Conservation (phyloP, 1,140 invertebrate species). For the Steinernema feltiae region DNA sequence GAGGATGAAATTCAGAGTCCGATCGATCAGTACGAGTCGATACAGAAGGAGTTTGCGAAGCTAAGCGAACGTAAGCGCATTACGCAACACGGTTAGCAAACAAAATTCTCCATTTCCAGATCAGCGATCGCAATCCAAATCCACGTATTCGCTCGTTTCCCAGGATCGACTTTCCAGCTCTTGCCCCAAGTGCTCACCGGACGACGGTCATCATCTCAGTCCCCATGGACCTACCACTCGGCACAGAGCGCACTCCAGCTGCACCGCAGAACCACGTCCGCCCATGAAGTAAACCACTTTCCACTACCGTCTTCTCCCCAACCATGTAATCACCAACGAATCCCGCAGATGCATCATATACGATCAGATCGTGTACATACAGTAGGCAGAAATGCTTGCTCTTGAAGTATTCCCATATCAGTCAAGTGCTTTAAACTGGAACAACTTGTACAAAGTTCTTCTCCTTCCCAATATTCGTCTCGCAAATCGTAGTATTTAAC, state of each 20-base stretch:
- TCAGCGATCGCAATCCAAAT: background rate
- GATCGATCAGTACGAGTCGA: conserved; percentile 1
- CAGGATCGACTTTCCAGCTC: conserved; percentile 17
- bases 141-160: conserved; percentile 22
- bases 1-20: conserved; percentile 34
- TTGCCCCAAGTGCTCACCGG: conserved; percentile 17
- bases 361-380: too few species aligned
- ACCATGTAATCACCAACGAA: background rate
- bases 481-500: background rate
- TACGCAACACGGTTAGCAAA: background rate
- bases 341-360: too few species aligned
- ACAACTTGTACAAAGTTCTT: background rate
- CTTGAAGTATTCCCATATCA: background rate
- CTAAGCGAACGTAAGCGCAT: background rate
- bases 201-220: background rate
- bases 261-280: background rate
- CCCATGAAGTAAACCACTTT: background rate
- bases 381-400: too few species aligned
- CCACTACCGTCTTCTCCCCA: background rate
- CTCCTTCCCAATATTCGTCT: background rate
- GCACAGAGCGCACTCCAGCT: background rate
- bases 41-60: conserved; percentile 11
- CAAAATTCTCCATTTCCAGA: background rate
- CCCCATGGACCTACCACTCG: background rate
- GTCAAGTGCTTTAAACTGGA: background rate